Evolutionary conservation across 2,797 vertebrate genomes (phyloP).

Genomic region (Propithecus deckenii): DNA sequence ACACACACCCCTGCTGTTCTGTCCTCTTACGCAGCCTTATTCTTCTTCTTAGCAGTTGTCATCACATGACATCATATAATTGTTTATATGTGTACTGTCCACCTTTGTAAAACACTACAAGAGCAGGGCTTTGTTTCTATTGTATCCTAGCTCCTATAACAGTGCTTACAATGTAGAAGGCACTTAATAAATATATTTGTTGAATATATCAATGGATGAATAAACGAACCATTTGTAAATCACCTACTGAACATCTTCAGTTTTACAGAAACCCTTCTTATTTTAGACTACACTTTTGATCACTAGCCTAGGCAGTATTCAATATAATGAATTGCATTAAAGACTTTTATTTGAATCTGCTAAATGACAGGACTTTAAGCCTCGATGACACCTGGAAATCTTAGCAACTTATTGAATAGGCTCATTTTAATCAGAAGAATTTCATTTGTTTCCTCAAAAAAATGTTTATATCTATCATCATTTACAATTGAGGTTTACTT

Average conservation of each 20-base stretch:
- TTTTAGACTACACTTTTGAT: not conserved
- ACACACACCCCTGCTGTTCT: not conserved
- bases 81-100: not conserved
- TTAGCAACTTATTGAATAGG: not conserved
- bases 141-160: not conserved
- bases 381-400: not conserved
- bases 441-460: conserved; percentile 23
- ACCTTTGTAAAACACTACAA: not conserved
- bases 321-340: not conserved
- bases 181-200: not conserved
- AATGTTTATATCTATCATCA: not conserved
- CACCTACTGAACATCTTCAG: not conserved
- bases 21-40: not conserved
- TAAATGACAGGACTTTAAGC: not conserved
- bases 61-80: not conserved
- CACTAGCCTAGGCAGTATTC: not conserved
- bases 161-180: not conserved
- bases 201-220: not conserved
- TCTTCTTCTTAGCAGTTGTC: not conserved
- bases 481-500: not conserved
- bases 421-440: not conserved
- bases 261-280: not conserved
- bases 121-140: not conserved
- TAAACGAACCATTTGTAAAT: not conserved
- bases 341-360: conserved; percentile 2